These are phyloP conservation scores for Aldrovandia affinis DNA, from an alignment of 2,797 vertebrate genomes.

Conservation along the genomic window DNA sequence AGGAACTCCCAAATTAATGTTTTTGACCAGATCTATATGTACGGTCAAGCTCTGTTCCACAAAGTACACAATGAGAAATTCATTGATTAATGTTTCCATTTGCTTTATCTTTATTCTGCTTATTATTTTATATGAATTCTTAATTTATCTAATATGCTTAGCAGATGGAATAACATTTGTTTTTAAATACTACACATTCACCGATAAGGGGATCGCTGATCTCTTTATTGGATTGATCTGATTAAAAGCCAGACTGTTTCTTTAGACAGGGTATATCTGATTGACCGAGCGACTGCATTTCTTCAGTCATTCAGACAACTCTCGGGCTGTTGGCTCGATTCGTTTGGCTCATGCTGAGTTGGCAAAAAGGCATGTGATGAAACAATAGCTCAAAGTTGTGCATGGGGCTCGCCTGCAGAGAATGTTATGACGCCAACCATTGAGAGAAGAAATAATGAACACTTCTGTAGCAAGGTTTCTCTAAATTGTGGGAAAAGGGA, in stretches of 20 bases:
- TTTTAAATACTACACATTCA: background rate
- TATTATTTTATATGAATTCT: background rate
- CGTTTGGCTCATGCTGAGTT: background rate
- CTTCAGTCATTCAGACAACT: background rate
- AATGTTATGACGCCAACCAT: background rate
- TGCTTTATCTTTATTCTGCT: background rate
- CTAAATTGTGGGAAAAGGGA: background rate
- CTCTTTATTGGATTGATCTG: background rate
- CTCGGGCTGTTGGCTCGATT: background rate
- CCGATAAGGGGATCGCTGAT: background rate
- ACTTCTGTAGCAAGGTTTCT: background rate
- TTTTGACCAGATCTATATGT: background rate
- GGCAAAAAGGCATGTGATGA: background rate
- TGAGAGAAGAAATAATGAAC: background rate
- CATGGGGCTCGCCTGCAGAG: background rate
- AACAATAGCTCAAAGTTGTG: background rate
- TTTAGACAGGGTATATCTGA: background rate
- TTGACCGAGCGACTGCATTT: background rate
- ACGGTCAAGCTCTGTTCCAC: background rate
- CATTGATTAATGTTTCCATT: background rate
- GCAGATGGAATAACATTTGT: background rate
- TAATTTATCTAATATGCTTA: background rate
- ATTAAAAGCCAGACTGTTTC: background rate
- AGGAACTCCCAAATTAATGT: background rate
- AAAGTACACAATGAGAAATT: too few relatives aligned